These are phyloP conservation scores for cattle (Bos taurus) DNA, from an alignment of 2,113 vertebrate genomes.

Conservation along the genomic window DNA sequence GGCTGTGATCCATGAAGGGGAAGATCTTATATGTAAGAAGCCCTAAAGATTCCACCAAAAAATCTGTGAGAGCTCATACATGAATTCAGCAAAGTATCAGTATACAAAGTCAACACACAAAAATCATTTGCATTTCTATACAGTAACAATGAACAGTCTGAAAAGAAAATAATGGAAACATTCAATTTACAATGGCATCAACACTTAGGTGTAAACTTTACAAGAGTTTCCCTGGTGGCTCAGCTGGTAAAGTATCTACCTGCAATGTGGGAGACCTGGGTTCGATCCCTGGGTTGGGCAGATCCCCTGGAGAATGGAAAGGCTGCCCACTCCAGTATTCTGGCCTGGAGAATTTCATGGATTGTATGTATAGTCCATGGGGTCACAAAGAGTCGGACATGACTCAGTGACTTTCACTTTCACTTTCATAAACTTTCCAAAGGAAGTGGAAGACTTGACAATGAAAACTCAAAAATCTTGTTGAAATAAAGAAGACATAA, in stretches of 20 bases:
- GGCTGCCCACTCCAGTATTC: neutral
- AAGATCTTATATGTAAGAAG: neutral
- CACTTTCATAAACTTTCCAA: neutral
- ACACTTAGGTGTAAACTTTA: neutral
- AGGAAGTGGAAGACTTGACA: neutral
- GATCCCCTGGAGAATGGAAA: neutral
- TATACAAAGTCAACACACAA: neutral
- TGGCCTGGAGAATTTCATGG: neutral
- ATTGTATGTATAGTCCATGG: neutral
- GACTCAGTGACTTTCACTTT: neutral
- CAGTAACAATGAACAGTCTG: neutral
- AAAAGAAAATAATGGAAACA: neutral
- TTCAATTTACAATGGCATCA: neutral
- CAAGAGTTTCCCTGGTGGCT: neutral
- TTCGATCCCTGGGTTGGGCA: neutral
- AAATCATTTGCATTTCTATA: neutral
- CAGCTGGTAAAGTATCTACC: neutral
- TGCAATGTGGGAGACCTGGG: neutral
- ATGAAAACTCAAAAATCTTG: neutral
- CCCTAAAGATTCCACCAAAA: neutral
- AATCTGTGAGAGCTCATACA: neutral
- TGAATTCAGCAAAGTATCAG: neutral
- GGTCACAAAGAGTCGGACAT: neutral
- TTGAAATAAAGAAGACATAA: neutral
- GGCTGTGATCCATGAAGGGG: neutral